Conservation (phyloP, 92 coral and sea anemone genomes). For the Chrysogorgia sp. region DNA sequence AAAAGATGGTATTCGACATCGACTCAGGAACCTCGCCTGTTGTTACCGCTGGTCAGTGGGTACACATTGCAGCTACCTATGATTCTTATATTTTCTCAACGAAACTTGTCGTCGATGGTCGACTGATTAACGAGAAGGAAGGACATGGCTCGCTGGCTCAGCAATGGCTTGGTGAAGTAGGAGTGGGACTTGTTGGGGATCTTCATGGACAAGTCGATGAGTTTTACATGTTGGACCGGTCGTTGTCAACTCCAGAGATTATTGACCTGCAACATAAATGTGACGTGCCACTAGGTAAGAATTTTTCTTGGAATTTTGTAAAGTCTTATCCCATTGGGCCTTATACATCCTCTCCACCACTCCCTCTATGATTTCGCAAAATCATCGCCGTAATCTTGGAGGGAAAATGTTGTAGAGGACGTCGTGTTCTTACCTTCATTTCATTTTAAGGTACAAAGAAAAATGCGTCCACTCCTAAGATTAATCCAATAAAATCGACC, state of each 20-base stretch:
- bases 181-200: conserved; percentile 82
- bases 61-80: conserved; percentile 86
- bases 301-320: not conserved
- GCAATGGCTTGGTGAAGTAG: conserved; percentile 91
- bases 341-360: not conserved
- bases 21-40: conserved; percentile 70
- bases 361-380: too few relatives aligned
- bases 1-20: conserved; percentile 27
- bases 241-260: conserved; percentile 88
- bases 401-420: too few relatives aligned
- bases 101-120: conserved; percentile 82
- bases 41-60: conserved; percentile 81
- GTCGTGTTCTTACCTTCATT: too few relatives aligned
- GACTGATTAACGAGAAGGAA: conserved; percentile 69
- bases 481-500: conserved; percentile 7
- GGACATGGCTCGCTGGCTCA: conserved; percentile 86
- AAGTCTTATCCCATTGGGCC: not conserved
- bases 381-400: too few relatives aligned
- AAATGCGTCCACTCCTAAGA: not conserved
- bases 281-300: conserved; percentile 76
- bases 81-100: conserved; percentile 80
- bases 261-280: conserved; percentile 80
- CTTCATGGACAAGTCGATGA: conserved; percentile 84
- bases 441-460: not conserved
- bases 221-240: conserved; percentile 88